A percentile compares a stretch with the other conserved stretches of the same genome.
Conservation (phyloP, 2,888 invertebrate genomes). For the Andrena flavipes region DNA sequence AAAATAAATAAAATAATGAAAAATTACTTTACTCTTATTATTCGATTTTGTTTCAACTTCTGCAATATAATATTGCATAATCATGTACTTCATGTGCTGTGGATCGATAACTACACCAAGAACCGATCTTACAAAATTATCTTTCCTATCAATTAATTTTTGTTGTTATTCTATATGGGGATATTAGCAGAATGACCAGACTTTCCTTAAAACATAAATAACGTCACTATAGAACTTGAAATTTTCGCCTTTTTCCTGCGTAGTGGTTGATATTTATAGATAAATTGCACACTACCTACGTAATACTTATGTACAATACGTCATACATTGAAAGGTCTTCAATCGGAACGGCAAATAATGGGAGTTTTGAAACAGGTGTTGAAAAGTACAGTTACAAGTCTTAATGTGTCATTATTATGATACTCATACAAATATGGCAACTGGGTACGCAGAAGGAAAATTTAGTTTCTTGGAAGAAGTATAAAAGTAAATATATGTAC, state of each 20-base stretch:
- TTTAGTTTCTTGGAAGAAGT: background rate
- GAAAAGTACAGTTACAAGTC: background rate
- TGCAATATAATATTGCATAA: too few relatives aligned
- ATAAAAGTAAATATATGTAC: background rate
- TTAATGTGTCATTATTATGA: background rate
- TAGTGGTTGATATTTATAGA: slow-evolving; percentile 6
- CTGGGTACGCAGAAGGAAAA: too few relatives aligned
- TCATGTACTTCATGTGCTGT: too few relatives aligned
- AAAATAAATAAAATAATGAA: too few relatives aligned
- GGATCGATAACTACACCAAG: background rate
- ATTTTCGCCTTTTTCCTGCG: background rate
- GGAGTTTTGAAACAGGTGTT: slow-evolving; percentile 4
- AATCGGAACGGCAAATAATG: slow-evolving; percentile 1
- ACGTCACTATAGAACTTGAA: background rate
- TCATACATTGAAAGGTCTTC: slow-evolving; percentile 29
- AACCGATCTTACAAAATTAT: background rate
- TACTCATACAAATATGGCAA: background rate
- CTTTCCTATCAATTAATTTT: background rate
- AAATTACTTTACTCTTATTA: too few relatives aligned
- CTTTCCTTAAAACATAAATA: background rate
- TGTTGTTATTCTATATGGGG: background rate
- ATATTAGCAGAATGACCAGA: background rate
- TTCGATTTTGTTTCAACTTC: too few relatives aligned
- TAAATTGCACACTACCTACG: background rate
- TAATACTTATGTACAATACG: background rate